Evolutionary conservation across 2,797 vertebrate genomes (phyloP), one percentile per base, ranked within the genome.

Genomic region (Rhinoraja longicauda): DNA sequence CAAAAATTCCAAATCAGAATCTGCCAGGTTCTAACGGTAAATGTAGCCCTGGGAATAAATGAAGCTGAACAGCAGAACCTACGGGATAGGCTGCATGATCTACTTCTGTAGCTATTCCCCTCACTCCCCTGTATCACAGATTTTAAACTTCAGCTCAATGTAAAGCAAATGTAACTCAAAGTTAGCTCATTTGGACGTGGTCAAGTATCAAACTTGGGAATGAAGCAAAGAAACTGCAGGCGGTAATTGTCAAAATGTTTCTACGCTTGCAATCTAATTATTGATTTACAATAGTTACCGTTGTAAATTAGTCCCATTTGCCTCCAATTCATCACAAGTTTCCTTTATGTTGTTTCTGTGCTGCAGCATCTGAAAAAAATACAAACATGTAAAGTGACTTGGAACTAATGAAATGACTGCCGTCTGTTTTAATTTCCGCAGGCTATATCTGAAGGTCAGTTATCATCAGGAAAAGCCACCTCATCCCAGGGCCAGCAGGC

Each of bases 341-440:
- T 98, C 98, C 92, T 97, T 97, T 92, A 97, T 97, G 0, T 96
- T 96, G 86, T 96, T 96, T 95, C 98, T 97, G 94, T 97, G 97
- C 93, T 95, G 96, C 94, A 95, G 96, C 13, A 96, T 94, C 98
- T 99, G 95, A 77, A 90, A 94, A 93, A 67, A 10, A 73, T 73
- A 73, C 21, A 73, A 73, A 67, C 7, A 88, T 32, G 64, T 17
- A 32, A 67, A 64, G 17, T 9, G 15, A 21, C 15, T 67, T 36
- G 7, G 64, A 67, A 67, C 64, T 32, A 36, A 17, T 88, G 3
- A 36, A 9, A 8, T 88, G n/a, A 59, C 17, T 67, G 21, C 36
- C 67, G 36, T 36, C 84, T 2, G 3, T 24, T 39, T 36, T 36
- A 21, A 67, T 67, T 88, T 88, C n/a, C n/a, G 88, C 59, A 1